phyloP scores from a whole-genome alignment of 1,140 invertebrate genomes.

The Manduca sexta region DNA sequence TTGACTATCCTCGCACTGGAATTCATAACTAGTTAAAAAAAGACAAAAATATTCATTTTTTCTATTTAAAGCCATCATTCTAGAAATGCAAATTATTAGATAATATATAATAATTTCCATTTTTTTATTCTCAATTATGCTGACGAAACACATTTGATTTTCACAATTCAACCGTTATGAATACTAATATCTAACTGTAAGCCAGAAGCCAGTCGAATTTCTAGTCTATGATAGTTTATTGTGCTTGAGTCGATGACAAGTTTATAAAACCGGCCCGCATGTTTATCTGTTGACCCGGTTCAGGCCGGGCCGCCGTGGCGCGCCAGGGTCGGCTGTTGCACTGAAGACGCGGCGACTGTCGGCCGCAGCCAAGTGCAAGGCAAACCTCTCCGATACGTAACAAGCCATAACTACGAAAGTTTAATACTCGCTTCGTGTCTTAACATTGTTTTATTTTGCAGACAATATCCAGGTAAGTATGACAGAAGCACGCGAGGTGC shows the following conservation, averaged over 20 bases:
- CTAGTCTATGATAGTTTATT: not conserved
- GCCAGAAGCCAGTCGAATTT: not conserved
- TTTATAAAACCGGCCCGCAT: constrained; percentile 17
- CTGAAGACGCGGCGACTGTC: constrained; percentile 42
- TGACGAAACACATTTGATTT: no score
- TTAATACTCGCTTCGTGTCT: not conserved
- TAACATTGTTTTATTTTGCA: not conserved
- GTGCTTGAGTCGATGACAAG: not conserved
- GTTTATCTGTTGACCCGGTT: constrained; percentile 34
- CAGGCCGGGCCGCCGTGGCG: constrained; percentile 17
- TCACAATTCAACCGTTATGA: no score
- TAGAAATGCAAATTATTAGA: no score
- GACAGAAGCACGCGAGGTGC: no score
- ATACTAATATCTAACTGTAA: no score
- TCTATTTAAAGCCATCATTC: no score
- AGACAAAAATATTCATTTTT: no score
- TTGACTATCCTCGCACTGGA: no score
- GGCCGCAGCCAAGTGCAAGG: constrained; percentile 53
- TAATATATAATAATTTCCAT: no score
- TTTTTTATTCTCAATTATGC: no score
- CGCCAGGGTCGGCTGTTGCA: constrained; percentile 52
- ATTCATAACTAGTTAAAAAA: no score
- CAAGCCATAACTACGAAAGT: constrained; percentile 28
- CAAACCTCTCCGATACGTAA: constrained; percentile 46
- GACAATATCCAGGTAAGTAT: no score